A percentile compares a stretch with the other conserved stretches of the same genome.
Conservation (phyloP, 2,797 vertebrate genomes). For the Parauchenoglanis punctatus region DNA sequence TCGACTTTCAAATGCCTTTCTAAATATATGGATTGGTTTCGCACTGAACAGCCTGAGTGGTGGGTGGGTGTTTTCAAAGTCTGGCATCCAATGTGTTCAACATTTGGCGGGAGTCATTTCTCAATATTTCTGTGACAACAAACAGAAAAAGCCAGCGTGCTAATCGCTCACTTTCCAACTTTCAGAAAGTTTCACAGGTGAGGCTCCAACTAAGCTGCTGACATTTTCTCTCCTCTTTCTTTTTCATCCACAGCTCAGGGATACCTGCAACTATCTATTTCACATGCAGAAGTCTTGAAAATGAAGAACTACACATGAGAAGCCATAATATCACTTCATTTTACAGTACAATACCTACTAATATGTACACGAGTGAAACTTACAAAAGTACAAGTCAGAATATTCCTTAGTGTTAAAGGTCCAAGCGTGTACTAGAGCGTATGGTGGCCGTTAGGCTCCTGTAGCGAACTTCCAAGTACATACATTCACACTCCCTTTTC, state of each 20-base stretch:
- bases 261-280: background rate
- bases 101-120: slow-evolving; percentile 40
- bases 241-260: background rate
- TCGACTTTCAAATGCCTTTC: slow-evolving; percentile 36
- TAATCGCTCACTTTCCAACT: slow-evolving; percentile 36
- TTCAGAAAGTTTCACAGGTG: slow-evolving; percentile 47
- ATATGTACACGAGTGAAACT: no score
- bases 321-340: background rate
- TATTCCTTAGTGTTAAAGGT: background rate
- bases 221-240: background rate
- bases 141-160: slow-evolving; percentile 29
- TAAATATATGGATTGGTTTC: slow-evolving; percentile 47
- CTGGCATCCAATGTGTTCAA: slow-evolving; percentile 48
- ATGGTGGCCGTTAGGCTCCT: no score
- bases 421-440: no score
- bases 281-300: background rate
- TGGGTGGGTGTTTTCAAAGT: slow-evolving; percentile 54
- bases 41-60: slow-evolving; percentile 53
- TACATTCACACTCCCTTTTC: no score
- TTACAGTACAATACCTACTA: background rate
- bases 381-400: no score
- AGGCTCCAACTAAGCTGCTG: slow-evolving; percentile 28
- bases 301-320: background rate
- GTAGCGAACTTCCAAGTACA: no score
- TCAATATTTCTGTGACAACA: slow-evolving; percentile 45